Base-by-base conservation (phyloP, 2,888 invertebrate species). In the Laothoe populi region DNA sequence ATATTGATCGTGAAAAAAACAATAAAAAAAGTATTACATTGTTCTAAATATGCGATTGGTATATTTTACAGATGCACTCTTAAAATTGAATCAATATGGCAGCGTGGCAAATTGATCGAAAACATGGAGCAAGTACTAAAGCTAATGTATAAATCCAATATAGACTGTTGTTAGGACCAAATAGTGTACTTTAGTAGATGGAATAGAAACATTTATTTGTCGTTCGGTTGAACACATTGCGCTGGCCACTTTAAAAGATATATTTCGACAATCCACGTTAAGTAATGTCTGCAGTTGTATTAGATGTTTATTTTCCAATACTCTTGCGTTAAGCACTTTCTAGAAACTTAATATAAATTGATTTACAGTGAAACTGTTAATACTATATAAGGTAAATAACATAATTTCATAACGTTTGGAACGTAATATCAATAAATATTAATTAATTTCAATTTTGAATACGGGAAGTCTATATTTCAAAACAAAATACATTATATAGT, bases 141-240 rank as follows among this genome's bases (percentile, higher is more conserved):
- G 53, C 53, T 53, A 53, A 53, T 53, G 53, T 31, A 53, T 35
- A 35, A 53, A 35, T 35, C 31, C 53, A 31, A 53, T 53, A 53
- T 35, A 35, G 35, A 53, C 19, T 26, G 53, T 19, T 53, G 35
- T 31, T 53, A 19, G 35, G 31, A 35, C 31, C 19, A 35, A 53
- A 53, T 53, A 53, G 53, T 53, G 53, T 53, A 53, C 31, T 53
- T 53, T 35, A 19, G 10, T 31, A 31, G 19, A 53, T 53, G 53
- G 53, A 53, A 53, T 35, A 53, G 31, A 53, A 53, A 53, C 53
- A 53, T 53, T 53, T 53, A 53, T 44, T 44, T 53, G 35, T 53
- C 53, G 53, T 53, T 53, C 53, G 35, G 35, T 53, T 35, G 19
- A 53, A 53, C 31, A 35, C 49, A 49, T 49, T 31, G 53, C 53